Evolutionary conservation across 2,797 vertebrate genomes (phyloP).

Genomic region (Syndactyla subalaris): DNA sequence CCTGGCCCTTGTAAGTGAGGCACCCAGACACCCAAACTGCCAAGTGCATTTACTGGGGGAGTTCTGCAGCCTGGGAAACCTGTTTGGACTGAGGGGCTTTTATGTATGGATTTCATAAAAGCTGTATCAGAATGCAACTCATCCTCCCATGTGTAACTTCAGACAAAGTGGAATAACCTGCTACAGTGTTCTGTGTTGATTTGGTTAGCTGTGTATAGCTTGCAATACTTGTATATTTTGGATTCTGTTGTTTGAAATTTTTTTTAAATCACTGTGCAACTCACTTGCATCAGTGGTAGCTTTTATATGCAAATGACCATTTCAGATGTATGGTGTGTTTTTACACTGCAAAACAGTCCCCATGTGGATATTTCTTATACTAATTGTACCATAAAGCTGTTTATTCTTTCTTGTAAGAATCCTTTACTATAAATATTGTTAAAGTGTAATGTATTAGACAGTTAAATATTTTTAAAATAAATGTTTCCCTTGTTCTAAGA

Average conservation of each 20-base stretch:
- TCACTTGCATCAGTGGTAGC: slow-evolving; percentile 82
- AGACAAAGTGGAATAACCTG: slow-evolving; percentile 80
- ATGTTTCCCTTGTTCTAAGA: slow-evolving; percentile 90
- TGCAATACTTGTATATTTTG: slow-evolving; percentile 85
- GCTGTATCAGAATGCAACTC: slow-evolving; percentile 77
- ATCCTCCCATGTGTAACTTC: slow-evolving; percentile 77
- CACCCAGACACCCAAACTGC: slow-evolving; percentile 54
- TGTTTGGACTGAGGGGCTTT: slow-evolving; percentile 76
- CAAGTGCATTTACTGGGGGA: slow-evolving; percentile 81
- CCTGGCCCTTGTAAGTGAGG: slow-evolving; percentile 93
- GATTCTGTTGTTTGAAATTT: slow-evolving; percentile 79
- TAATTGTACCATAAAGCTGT: slow-evolving; percentile 95
- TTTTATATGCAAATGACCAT: slow-evolving; percentile 85
- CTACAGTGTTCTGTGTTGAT: slow-evolving; percentile 78
- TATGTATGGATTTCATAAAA: slow-evolving; percentile 76
- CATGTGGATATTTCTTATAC: slow-evolving; percentile 91
- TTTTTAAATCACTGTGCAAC: slow-evolving; percentile 81
- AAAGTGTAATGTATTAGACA: slow-evolving; percentile 96
- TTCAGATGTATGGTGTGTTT: slow-evolving; percentile 91
- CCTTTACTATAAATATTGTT: slow-evolving; percentile 96
- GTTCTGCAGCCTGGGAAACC: slow-evolving; percentile 74
- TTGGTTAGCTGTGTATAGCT: slow-evolving; percentile 81
- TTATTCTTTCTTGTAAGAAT: slow-evolving; percentile 98
- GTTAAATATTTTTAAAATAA: slow-evolving; percentile 99
- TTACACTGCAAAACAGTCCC: slow-evolving; percentile 88